These are phyloP conservation scores for Scylla paramamosain DNA, from an alignment of 1,140 invertebrate genomes.

Conservation along the genomic window DNA sequence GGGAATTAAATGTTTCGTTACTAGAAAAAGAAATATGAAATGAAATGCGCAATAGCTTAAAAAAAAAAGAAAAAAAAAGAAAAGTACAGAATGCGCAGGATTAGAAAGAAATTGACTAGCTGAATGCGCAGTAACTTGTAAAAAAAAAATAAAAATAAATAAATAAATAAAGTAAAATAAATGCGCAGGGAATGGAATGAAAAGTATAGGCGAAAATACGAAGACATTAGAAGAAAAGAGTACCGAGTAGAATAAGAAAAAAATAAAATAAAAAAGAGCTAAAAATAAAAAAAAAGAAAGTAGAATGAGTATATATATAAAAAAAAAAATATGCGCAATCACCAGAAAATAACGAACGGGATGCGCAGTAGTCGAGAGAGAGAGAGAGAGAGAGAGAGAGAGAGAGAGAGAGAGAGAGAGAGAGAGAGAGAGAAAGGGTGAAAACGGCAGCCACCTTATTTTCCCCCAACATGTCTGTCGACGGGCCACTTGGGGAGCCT, in stretches of 20 bases:
- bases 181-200: background rate
- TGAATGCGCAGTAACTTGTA: too few species aligned
- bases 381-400: background rate
- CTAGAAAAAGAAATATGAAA: too few species aligned
- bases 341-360: too few species aligned
- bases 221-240: background rate
- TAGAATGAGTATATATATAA: background rate
- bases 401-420: conserved; percentile 1
- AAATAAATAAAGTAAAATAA: background rate
- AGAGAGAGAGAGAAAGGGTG: conserved; percentile 49
- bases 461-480: conserved; percentile 66
- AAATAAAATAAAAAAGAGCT: background rate
- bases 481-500: conserved; percentile 55
- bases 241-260: background rate
- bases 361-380: background rate
- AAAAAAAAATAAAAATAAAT: too few species aligned
- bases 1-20: too few species aligned
- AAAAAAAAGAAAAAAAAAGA: too few species aligned
- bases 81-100: too few species aligned
- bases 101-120: too few species aligned
- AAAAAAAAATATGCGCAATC: background rate
- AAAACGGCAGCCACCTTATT: conserved; percentile 68
- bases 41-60: too few species aligned
- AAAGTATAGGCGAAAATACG: background rate
- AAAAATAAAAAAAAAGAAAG: background rate